Percentiles rank a stretch among this genome's conserved stretches.
Evolutionary conservation across 1,140 invertebrate species (phyloP).

Genomic region (Pseudomyrmex flavicornis): DNA sequence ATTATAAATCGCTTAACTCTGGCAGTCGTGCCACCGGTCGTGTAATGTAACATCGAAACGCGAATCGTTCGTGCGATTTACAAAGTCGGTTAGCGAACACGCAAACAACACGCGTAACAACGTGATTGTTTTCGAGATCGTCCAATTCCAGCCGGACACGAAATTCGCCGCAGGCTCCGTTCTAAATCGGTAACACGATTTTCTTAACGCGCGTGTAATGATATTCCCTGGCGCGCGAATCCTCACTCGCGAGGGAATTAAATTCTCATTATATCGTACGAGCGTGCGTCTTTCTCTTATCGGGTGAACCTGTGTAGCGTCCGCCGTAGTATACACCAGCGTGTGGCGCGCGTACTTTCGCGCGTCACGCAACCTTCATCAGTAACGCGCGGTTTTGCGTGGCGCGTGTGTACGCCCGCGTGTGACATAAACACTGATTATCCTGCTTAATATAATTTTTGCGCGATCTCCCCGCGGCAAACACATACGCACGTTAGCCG

Average conservation of each 20-base stretch:
- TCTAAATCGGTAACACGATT: slow-evolving; percentile 11
- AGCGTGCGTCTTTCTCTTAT: slow-evolving; percentile 28
- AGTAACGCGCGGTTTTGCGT: slow-evolving; percentile 11
- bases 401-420: neutral
- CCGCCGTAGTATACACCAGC: too few species aligned
- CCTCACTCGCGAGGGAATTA: slow-evolving; percentile 26
- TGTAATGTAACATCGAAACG: slow-evolving; percentile 20
- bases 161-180: neutral
- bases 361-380: slow-evolving; percentile 49
- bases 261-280: slow-evolving; percentile 54
- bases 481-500: too few species aligned
- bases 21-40: neutral
- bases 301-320: slow-evolving; percentile 11
- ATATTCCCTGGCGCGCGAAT: neutral
- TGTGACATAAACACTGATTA: slow-evolving; percentile 49
- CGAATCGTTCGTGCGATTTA: slow-evolving; percentile 8
- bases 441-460: slow-evolving; percentile 40
- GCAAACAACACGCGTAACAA: slow-evolving; percentile 2
- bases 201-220: slow-evolving; percentile 1
- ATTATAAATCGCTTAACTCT: slow-evolving; percentile 11
- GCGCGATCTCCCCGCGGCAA: neutral
- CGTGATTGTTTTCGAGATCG: slow-evolving; percentile 15
- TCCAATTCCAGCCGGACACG: neutral
- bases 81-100: slow-evolving; percentile 48
- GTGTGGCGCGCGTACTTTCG: neutral